Percentiles rank a stretch among this genome's conserved stretches.
Conservation (phyloP, 2,797 vertebrate genomes). For the Cygnus olor region DNA sequence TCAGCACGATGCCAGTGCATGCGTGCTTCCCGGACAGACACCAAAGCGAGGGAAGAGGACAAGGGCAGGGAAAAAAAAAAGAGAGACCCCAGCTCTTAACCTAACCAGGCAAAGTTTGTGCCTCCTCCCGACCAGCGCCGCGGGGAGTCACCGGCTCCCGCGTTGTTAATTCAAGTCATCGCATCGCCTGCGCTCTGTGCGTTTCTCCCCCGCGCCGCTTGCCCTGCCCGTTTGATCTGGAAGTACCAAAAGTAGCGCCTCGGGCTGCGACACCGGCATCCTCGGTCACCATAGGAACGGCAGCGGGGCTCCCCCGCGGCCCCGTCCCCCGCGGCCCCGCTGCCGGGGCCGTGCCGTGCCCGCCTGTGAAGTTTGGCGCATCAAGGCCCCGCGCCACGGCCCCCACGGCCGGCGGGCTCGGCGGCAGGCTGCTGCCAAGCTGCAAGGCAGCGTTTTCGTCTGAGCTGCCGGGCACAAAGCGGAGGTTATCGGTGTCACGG, state of each 20-base stretch:
- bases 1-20: fast-evolving
- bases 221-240: constrained; percentile 65
- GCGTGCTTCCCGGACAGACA: fast-evolving
- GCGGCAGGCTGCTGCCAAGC: neutral
- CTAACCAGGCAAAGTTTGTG: neutral
- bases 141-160: neutral
- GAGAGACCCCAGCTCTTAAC: neutral
- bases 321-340: constrained; percentile 41
- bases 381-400: neutral
- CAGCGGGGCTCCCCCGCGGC: neutral
- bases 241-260: constrained; percentile 71
- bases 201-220: constrained; percentile 10
- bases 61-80: fast-evolving
- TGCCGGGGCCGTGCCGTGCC: constrained; percentile 54
- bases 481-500: constrained; percentile 71
- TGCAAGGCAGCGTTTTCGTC: constrained; percentile 2
- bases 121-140: neutral
- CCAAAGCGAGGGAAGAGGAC: neutral
- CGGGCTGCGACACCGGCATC: constrained; percentile 61
- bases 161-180: constrained; percentile 52
- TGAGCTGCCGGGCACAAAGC: constrained; percentile 43
- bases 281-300: constrained; percentile 75
- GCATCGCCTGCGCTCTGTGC: neutral
- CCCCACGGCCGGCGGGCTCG: neutral
- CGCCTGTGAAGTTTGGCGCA: constrained; percentile 39